Percentiles rank a stretch among this genome's conserved stretches.
Conservation (phyloP, 2,113 vertebrate species). For the Spermophilus dauricus region DNA sequence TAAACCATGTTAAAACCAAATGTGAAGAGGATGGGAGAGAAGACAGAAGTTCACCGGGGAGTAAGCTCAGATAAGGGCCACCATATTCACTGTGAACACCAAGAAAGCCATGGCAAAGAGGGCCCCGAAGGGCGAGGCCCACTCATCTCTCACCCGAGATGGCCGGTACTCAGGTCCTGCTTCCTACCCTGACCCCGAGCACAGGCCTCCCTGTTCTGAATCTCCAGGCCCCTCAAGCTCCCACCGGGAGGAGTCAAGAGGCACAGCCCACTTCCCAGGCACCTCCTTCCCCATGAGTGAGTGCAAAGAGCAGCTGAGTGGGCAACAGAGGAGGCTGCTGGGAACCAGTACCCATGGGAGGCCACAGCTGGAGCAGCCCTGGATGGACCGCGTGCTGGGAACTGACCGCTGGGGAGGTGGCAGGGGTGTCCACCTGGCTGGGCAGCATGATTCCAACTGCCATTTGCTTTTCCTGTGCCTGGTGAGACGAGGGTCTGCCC, state of each 20-base stretch:
- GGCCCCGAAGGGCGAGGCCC: not conserved
- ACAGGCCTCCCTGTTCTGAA: fast-evolving
- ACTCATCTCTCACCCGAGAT: no score
- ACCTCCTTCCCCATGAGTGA: not conserved
- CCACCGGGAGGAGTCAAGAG: not conserved
- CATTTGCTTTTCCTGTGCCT: not conserved
- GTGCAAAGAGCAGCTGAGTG: fast-evolving
- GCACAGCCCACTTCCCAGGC: not conserved
- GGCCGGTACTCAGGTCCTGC: not conserved
- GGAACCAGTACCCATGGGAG: not conserved
- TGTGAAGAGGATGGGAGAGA: fast-evolving
- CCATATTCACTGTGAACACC: fast-evolving
- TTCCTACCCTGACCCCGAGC: not conserved
- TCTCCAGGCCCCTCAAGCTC: not conserved
- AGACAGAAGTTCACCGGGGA: not conserved
- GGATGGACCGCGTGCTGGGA: not conserved
- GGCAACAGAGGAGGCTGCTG: fast-evolving
- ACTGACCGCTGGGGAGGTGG: not conserved
- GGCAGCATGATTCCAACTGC: no score
- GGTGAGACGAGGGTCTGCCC: not conserved
- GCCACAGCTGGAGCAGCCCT: no score
- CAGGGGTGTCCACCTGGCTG: not conserved
- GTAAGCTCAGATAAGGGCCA: not conserved
- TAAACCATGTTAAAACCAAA: not conserved
- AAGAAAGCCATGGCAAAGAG: not conserved